Evolutionary conservation across 2,113 vertebrate genomes (phyloP).

Genomic region (Forbesichthys agassizii): DNA sequence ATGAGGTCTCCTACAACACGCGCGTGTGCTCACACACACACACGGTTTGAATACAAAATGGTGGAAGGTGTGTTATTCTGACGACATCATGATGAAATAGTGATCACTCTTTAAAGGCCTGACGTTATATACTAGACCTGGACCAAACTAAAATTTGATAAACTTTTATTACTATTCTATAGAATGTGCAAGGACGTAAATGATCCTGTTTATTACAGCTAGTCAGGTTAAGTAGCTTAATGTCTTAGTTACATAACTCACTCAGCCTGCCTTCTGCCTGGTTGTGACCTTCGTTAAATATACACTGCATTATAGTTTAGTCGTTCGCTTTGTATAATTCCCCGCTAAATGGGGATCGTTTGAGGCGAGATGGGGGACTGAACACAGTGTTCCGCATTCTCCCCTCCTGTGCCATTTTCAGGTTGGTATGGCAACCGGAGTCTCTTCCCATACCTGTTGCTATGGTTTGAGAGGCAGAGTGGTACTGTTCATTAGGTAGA

Average conservation of each 20-base stretch:
- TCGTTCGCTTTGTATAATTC: conserved; percentile 14
- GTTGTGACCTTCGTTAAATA: conserved; percentile 21
- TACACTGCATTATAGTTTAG: conserved; percentile 22
- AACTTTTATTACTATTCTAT: too few species aligned
- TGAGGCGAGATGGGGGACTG: conserved; percentile 21
- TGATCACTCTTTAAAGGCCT: not conserved
- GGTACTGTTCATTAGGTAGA: conserved; percentile 59
- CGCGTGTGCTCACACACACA: not conserved
- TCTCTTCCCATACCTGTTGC: conserved; percentile 72
- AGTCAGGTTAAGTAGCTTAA: conserved; percentile 54
- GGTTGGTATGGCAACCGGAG: conserved; percentile 76
- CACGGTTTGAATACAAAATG: conserved; percentile 1
- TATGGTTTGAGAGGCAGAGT: conserved; percentile 65
- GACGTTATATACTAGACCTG: too few species aligned
- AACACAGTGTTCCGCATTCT: conserved; percentile 56
- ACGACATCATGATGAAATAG: not conserved
- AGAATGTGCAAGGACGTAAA: not conserved
- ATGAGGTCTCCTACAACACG: not conserved
- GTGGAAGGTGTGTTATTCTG: not conserved
- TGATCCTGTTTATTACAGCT: conserved; percentile 26
- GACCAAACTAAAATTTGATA: too few species aligned
- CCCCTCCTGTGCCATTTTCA: conserved; percentile 58
- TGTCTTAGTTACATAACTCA: conserved; percentile 54
- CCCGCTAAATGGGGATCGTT: conserved; percentile 5
- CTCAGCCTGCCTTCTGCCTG: conserved; percentile 21